phyloP scores from a whole-genome alignment of 1,140 invertebrate genomes.

The Conopomorpha cramerella region DNA sequence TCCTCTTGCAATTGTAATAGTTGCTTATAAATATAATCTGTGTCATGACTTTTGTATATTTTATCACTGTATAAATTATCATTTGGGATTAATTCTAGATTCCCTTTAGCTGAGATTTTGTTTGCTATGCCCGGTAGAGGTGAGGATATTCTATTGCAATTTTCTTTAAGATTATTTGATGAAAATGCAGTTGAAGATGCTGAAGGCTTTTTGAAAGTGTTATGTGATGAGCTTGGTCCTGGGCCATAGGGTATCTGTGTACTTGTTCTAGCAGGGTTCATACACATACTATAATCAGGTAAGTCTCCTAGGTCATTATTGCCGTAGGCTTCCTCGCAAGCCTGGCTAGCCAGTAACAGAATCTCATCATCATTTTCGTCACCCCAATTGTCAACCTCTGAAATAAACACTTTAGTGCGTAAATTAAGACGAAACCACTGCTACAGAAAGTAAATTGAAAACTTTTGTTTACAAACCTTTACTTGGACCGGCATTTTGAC shows the following conservation, averaged over 20 bases:
- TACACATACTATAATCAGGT: conserved; percentile 35
- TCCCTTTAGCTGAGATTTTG: conserved; percentile 12
- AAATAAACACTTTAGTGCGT: no score
- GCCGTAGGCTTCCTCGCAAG: conserved; percentile 36
- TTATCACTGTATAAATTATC: no score
- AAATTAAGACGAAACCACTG: no score
- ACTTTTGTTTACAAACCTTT: no score
- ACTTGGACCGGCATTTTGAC: conserved; percentile 29
- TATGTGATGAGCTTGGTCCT: conserved; percentile 23
- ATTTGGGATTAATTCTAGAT: conserved; percentile 23
- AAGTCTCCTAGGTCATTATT: conserved; percentile 17
- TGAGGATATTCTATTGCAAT: conserved; percentile 31
- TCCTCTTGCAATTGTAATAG: conserved; percentile 34
- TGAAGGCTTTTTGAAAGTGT: conserved; percentile 31
- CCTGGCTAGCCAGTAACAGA: conserved; percentile 45
- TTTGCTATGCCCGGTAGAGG: conserved; percentile 28
- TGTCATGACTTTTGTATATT: conserved; percentile 24
- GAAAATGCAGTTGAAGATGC: conserved; percentile 9
- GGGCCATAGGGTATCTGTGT: conserved; percentile 17
- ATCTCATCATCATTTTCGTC: conserved; percentile 51
- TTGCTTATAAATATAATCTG: conserved; percentile 23
- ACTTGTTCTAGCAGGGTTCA: conserved; percentile 34
- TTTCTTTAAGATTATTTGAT: conserved; percentile 28
- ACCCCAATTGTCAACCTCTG: conserved; percentile 40
- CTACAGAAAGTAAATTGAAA: no score